phyloP scores from a whole-genome alignment of 2,113 vertebrate species.

The Telmatochromis sp. region DNA sequence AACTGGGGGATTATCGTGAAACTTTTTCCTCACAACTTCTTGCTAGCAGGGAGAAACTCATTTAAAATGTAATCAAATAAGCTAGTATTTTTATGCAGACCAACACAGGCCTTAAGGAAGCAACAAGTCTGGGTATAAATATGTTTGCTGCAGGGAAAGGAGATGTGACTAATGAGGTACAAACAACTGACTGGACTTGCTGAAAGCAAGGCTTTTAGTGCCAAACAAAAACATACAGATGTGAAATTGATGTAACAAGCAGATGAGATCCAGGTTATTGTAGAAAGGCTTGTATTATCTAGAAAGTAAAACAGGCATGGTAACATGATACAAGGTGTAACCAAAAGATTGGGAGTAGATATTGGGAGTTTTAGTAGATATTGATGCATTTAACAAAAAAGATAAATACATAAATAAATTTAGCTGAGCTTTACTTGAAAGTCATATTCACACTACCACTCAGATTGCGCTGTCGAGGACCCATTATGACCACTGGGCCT shows the following conservation, averaged over 20 bases:
- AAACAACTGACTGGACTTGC: neutral
- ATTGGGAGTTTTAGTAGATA: neutral
- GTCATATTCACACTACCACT: neutral
- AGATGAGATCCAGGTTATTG: neutral
- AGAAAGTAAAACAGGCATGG: neutral
- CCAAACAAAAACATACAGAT: neutral
- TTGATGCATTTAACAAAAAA: neutral
- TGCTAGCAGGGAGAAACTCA: neutral
- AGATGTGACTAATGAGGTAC: constrained; percentile 2
- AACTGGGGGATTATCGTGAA: neutral
- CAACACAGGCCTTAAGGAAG: neutral
- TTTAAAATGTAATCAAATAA: neutral
- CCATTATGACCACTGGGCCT: neutral
- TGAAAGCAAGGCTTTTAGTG: neutral
- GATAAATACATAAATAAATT: neutral
- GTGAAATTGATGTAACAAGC: neutral
- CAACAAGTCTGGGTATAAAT: neutral
- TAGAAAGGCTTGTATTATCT: neutral
- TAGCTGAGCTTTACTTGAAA: neutral
- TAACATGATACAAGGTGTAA: neutral
- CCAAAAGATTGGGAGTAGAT: neutral
- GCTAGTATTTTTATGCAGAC: neutral
- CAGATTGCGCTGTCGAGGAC: neutral
- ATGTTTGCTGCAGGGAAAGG: neutral
- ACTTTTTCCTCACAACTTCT: neutral